Evolutionary conservation across 2,113 vertebrate genomes (phyloP).

Genomic region (Callocephalon fimbriatum): DNA sequence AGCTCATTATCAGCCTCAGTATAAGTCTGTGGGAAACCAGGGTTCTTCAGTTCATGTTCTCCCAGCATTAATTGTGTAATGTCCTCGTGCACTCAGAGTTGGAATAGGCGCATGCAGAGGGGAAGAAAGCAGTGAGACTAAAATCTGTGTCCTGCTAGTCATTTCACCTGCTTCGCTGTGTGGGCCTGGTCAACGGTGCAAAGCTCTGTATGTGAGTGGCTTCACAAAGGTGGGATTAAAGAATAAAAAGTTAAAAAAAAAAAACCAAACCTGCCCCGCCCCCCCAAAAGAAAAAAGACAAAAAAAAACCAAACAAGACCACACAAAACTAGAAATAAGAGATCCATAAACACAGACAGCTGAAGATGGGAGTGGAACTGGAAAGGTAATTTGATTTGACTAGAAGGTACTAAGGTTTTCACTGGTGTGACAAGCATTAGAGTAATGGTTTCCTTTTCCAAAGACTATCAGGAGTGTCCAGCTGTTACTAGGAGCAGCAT

Average conservation of each 20-base stretch:
- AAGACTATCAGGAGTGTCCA: background rate
- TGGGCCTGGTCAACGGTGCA: background rate
- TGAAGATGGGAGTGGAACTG: background rate
- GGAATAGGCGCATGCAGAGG: background rate
- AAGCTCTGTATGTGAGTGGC: background rate
- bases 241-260: background rate
- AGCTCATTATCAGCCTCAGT: constrained; percentile 37
- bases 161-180: background rate
- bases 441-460: background rate
- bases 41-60: background rate
- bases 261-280: background rate
- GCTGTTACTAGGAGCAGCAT: background rate
- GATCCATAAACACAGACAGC: rapidly evolving
- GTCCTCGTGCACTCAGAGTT: background rate
- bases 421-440: background rate
- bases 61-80: background rate
- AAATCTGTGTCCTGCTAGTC: background rate
- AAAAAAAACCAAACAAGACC: background rate
- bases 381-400: background rate
- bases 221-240: background rate
- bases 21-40: constrained; percentile 13
- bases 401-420: background rate
- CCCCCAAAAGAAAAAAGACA: too few species aligned
- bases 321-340: background rate
- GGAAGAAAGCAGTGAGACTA: background rate